These are phyloP conservation scores for Eilema sororculum DNA, from an alignment of 2,888 invertebrate genomes.

Conservation along the genomic window DNA sequence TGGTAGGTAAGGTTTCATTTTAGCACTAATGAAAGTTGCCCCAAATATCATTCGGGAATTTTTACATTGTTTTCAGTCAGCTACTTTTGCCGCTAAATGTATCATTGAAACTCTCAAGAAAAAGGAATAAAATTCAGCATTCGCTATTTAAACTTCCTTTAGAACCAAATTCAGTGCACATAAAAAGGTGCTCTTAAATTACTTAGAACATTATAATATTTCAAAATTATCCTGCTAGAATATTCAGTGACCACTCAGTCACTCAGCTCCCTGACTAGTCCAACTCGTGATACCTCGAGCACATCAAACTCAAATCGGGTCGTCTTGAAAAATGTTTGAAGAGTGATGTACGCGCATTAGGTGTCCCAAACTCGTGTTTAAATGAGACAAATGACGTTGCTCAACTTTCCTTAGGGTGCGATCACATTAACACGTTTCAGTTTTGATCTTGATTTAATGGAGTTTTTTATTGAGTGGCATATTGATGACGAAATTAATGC, in stretches of 20 bases:
- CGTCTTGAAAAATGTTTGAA: slow-evolving; percentile 68
- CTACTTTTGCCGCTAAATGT: no score
- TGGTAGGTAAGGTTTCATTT: no score
- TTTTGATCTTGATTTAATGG: not conserved
- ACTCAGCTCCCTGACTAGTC: not conserved
- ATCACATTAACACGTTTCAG: not conserved
- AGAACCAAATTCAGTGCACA: no score
- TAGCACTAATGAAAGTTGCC: no score
- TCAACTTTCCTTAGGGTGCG: slow-evolving; percentile 15
- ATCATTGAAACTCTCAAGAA: no score
- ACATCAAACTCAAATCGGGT: slow-evolving; percentile 53
- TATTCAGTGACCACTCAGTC: not conserved
- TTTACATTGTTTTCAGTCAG: no score
- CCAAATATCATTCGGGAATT: no score
- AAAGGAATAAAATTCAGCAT: no score
- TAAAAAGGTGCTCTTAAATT: no score
- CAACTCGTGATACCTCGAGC: slow-evolving; percentile 32
- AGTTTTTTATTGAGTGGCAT: not conserved
- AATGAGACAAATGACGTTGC: slow-evolving; percentile 77
- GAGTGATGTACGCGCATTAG: slow-evolving; percentile 71
- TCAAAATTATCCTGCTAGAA: not conserved
- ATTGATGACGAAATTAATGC: no score
- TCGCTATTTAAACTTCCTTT: no score
- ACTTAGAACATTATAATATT: not conserved
- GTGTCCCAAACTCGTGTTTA: slow-evolving; percentile 78